These are phyloP conservation scores for Pelobates fuscus DNA, from an alignment of 2,113 vertebrate genomes.

Conservation along the genomic window DNA sequence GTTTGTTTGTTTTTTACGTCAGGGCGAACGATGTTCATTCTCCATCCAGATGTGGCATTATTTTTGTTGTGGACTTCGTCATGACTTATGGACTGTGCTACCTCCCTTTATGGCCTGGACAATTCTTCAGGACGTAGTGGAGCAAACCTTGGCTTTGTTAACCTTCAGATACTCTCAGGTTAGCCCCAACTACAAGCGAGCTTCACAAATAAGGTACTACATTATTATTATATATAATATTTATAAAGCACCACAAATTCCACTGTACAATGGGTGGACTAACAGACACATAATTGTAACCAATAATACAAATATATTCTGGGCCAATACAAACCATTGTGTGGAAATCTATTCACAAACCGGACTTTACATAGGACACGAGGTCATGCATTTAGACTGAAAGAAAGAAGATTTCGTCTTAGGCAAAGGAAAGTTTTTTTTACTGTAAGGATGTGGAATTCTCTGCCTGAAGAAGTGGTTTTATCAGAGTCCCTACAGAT, in stretches of 20 bases:
- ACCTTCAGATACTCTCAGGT: constrained; percentile 83
- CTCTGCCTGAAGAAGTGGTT: too few relatives aligned
- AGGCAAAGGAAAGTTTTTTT: too few relatives aligned
- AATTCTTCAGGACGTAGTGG: constrained; percentile 81
- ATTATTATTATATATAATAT: background rate
- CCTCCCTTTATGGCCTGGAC: constrained; percentile 76
- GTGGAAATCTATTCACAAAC: too few relatives aligned
- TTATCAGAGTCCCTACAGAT: too few relatives aligned
- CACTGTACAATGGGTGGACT: too few relatives aligned
- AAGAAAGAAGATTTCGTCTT: too few relatives aligned
- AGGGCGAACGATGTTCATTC: constrained; percentile 97
- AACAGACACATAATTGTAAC: too few relatives aligned
- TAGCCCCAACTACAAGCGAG: constrained; percentile 83
- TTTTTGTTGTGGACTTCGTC: constrained; percentile 85
- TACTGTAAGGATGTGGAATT: too few relatives aligned
- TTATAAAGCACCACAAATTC: background rate
- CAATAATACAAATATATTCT: too few relatives aligned
- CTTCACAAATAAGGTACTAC: constrained; percentile 88
- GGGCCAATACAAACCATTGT: too few relatives aligned
- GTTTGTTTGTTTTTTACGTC: constrained; percentile 55
- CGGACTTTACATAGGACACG: too few relatives aligned
- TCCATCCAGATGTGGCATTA: constrained; percentile 98
- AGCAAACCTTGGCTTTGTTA: constrained; percentile 79
- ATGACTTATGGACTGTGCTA: constrained; percentile 85
- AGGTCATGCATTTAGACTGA: too few relatives aligned